Percentiles rank a stretch among this genome's conserved stretches.
These are phyloP conservation scores for Gymnobelideus leadbeateri DNA, from an alignment of 2,113 vertebrate species.

Conservation along the genomic window DNA sequence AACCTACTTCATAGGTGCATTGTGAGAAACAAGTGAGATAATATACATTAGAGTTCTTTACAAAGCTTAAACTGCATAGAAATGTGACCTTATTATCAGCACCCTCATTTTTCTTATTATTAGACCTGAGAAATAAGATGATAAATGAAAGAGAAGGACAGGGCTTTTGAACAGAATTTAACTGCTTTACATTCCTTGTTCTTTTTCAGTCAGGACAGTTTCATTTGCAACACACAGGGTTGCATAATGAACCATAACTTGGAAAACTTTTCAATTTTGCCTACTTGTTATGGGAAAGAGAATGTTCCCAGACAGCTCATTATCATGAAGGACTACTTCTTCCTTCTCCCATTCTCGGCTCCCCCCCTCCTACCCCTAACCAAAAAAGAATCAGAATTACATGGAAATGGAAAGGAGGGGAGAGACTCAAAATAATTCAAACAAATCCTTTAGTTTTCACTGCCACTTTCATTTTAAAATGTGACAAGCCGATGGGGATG, in stretches of 20 bases:
- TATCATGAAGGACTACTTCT: neutral
- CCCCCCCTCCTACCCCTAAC: neutral
- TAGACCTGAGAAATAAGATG: neutral
- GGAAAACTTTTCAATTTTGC: slow-evolving; percentile 40
- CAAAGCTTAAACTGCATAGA: neutral
- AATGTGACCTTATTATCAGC: neutral
- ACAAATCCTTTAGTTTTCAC: neutral
- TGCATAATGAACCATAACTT: neutral
- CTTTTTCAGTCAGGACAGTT: slow-evolving; percentile 55
- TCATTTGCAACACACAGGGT: slow-evolving; percentile 36
- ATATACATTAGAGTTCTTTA: neutral
- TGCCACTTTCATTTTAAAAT: neutral
- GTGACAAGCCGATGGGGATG: neutral
- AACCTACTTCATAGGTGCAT: neutral
- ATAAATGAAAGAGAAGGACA: neutral
- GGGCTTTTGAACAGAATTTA: neutral
- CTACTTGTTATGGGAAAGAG: slow-evolving; percentile 10
- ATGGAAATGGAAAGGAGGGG: slow-evolving; percentile 14
- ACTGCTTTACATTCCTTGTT: slow-evolving; percentile 26
- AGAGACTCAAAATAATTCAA: neutral
- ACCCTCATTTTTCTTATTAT: neutral
- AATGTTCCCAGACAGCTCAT: slow-evolving; percentile 4
- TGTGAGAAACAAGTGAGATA: neutral
- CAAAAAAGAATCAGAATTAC: slow-evolving; percentile 13
- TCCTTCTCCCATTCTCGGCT: neutral